Conservation (phyloP, 2,797 vertebrate species). For the Microchirus variegatus region DNA sequence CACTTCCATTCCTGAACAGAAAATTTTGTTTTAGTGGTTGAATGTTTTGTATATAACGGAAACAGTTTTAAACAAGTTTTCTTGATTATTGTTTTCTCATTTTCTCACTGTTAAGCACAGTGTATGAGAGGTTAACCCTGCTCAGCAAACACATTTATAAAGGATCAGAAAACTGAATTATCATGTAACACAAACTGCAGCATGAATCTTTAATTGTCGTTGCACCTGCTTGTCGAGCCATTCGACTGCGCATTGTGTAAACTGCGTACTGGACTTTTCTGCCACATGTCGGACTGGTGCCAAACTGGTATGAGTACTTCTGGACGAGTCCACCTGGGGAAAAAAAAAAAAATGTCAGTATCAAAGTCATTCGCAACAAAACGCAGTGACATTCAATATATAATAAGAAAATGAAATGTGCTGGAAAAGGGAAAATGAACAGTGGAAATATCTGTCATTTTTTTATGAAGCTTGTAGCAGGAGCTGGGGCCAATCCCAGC, state of each 20-base stretch:
- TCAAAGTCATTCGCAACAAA: background rate
- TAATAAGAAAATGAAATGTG: background rate
- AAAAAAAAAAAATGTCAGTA: constrained; percentile 6
- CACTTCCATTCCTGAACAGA: too few species aligned
- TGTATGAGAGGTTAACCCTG: background rate
- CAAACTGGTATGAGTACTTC: constrained; percentile 88
- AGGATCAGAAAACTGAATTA: background rate
- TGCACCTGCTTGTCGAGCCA: constrained; percentile 70
- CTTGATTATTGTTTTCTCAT: too few species aligned
- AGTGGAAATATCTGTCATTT: too few species aligned
- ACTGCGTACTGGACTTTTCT: constrained; percentile 67
- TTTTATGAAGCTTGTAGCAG: too few species aligned
- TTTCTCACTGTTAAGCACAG: too few species aligned
- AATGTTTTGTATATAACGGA: too few species aligned
- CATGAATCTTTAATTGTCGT: background rate
- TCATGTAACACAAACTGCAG: background rate
- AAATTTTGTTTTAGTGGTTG: too few species aligned
- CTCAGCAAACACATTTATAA: background rate
- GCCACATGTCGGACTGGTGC: constrained; percentile 79
- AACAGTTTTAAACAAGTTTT: too few species aligned
- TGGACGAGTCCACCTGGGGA: constrained; percentile 87
- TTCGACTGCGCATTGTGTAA: constrained; percentile 59
- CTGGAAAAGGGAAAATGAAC: too few species aligned
- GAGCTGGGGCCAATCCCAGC: too few species aligned
- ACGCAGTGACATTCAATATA: too few species aligned